phyloP scores from a whole-genome alignment of 2,113 vertebrate genomes.

The Hystrix brachyura region DNA sequence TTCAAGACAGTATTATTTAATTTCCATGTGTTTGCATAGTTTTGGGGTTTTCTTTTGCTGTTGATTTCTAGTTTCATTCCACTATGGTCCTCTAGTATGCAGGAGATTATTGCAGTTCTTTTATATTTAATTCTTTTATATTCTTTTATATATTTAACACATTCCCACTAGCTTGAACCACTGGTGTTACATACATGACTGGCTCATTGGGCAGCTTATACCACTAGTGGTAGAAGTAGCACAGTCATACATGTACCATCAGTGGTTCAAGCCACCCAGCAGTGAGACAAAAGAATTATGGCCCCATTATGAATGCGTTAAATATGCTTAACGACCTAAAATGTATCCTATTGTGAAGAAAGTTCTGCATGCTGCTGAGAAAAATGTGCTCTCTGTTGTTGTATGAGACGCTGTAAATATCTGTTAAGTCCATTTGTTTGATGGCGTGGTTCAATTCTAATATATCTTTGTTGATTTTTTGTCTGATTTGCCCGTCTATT shows the following conservation, averaged over 20 bases:
- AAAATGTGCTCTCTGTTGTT: background rate
- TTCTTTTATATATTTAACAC: background rate
- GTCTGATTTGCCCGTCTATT: background rate
- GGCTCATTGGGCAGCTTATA: background rate
- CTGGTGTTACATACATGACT: background rate
- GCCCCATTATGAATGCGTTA: background rate
- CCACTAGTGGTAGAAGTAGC: background rate
- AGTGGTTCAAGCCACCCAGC: background rate
- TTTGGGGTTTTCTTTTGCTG: background rate
- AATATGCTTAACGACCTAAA: background rate
- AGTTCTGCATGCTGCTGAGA: background rate
- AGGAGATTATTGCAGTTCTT: background rate
- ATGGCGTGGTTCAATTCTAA: background rate
- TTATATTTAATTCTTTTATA: background rate
- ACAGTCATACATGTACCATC: background rate
- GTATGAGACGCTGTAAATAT: background rate
- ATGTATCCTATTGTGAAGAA: background rate
- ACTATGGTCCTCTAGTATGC: background rate
- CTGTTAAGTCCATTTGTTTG: background rate
- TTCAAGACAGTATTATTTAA: background rate
- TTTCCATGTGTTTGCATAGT: background rate
- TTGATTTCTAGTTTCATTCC: background rate
- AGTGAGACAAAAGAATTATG: background rate
- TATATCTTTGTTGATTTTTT: background rate
- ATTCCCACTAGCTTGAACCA: background rate